These are phyloP conservation scores for Simalia tracyae DNA, from an alignment of 2,797 vertebrate genomes.

Conservation along the genomic window DNA sequence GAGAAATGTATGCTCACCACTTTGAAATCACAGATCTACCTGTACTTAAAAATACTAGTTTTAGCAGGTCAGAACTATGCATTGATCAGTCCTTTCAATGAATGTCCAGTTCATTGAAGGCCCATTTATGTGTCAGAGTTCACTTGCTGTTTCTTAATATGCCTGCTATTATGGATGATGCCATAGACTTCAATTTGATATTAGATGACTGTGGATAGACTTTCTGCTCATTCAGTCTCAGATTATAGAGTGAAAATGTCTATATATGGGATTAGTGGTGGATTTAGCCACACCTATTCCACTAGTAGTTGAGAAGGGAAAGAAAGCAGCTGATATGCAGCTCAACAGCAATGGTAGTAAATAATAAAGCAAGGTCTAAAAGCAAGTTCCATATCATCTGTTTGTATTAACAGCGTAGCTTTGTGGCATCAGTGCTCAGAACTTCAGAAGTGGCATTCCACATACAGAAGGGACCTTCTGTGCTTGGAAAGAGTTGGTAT, in stretches of 20 bases:
- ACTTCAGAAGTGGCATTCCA: background rate
- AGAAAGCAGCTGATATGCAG: background rate
- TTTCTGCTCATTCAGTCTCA: background rate
- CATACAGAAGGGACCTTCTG: background rate
- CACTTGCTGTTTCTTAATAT: background rate
- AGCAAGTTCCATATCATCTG: conserved; percentile 1
- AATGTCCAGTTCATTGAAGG: background rate
- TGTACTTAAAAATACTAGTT: background rate
- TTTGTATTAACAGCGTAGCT: background rate
- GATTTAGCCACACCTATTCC: background rate
- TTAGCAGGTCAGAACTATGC: background rate
- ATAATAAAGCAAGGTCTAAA: conserved; percentile 14
- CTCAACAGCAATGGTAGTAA: background rate
- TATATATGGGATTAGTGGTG: background rate
- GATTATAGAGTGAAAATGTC: background rate
- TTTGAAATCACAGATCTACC: background rate
- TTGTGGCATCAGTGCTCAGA: background rate
- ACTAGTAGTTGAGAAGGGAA: background rate
- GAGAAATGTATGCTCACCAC: background rate
- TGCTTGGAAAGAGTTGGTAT: background rate
- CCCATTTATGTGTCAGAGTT: background rate
- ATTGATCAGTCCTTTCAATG: background rate
- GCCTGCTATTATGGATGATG: conserved; percentile 4
- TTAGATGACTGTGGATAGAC: background rate
- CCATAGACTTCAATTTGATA: background rate